Evolutionary conservation across 1,140 invertebrate genomes (phyloP).

Genomic region (Belonocnema kinseyi): DNA sequence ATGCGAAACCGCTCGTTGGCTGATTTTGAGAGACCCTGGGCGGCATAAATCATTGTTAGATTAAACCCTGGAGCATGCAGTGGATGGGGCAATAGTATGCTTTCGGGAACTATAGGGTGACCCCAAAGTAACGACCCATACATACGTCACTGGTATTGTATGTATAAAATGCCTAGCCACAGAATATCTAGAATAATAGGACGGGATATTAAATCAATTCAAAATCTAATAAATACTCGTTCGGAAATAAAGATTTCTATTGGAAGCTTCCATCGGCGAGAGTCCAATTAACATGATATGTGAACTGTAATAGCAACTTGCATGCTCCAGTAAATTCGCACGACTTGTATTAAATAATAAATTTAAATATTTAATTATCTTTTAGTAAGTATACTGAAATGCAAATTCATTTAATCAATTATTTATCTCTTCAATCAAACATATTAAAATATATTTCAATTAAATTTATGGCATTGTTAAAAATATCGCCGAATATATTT

Average conservation of each 20-base stretch:
- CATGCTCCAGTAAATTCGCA: background rate
- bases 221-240: slow-evolving; percentile 7
- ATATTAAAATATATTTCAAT: too few species aligned
- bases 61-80: slow-evolving; percentile 69
- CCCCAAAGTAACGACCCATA: slow-evolving; percentile 65
- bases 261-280: background rate
- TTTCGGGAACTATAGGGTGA: slow-evolving; percentile 70
- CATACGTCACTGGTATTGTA: slow-evolving; percentile 59
- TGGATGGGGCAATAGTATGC: slow-evolving; percentile 63
- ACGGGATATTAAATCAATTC: slow-evolving; percentile 6
- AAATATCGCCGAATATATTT: background rate
- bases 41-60: slow-evolving; percentile 74
- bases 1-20: slow-evolving; percentile 37
- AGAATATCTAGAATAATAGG: slow-evolving; percentile 8
- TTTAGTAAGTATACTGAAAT: too few species aligned
- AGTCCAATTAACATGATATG: slow-evolving; percentile 15
- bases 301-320: slow-evolving; percentile 1
- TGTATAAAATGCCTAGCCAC: slow-evolving; percentile 7
- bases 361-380: background rate
- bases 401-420: too few species aligned
- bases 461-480: too few species aligned
- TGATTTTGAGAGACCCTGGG: slow-evolving; percentile 67
- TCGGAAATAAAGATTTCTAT: slow-evolving; percentile 15
- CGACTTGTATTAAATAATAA: background rate
- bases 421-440: too few species aligned